Evolutionary conservation across 1,140 invertebrate genomes (phyloP).

Genomic region (Lamellibrachia luymesi): DNA sequence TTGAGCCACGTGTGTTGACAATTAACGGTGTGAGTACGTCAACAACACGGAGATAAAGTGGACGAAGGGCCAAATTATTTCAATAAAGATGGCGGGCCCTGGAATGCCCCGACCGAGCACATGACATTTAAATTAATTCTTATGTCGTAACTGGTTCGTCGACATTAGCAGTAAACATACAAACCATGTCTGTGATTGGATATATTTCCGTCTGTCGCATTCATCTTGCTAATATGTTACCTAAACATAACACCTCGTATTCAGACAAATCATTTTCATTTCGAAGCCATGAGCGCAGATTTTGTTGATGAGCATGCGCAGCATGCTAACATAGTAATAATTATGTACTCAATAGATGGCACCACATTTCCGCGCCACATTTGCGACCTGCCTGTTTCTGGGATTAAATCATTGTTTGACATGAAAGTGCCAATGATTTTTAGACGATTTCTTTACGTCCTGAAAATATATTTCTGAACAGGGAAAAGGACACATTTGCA

Average conservation of each 20-base stretch:
- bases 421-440: no score
- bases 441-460: no score
- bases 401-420: no score
- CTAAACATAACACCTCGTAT: not conserved
- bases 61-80: not conserved
- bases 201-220: not conserved
- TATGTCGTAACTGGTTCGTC: not conserved
- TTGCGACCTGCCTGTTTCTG: no score
- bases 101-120: not conserved
- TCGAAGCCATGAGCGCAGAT: not conserved
- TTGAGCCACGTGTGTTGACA: not conserved
- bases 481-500: no score
- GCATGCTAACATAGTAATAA: not conserved
- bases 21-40: not conserved
- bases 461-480: no score
- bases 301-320: not conserved
- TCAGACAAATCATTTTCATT: not conserved
- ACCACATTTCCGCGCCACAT: not conserved
- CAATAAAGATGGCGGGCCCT: conserved; percentile 3
- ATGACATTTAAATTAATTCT: not conserved
- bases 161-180: not conserved
- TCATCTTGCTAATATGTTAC: not conserved
- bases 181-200: not conserved
- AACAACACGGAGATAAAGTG: not conserved
- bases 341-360: not conserved